These are phyloP conservation scores for Podocnemis expansa DNA, from an alignment of 2,113 vertebrate genomes.

Conservation along the genomic window DNA sequence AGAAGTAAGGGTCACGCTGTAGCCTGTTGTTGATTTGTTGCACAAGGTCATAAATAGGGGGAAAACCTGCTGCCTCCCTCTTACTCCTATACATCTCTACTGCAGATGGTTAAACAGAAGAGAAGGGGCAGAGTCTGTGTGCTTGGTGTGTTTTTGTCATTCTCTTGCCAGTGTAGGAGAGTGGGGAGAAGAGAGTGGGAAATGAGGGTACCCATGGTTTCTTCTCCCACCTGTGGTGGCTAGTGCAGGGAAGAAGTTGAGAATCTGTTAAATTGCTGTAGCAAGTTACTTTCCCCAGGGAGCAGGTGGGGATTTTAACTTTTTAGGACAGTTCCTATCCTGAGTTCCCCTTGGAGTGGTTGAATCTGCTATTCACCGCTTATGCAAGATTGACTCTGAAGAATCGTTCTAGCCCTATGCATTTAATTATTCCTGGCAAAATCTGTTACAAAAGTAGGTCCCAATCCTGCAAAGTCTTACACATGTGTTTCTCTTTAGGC, in stretches of 20 bases:
- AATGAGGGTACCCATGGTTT: background rate
- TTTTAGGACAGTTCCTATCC: background rate
- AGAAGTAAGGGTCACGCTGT: background rate
- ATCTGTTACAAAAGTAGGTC: background rate
- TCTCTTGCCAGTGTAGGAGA: background rate
- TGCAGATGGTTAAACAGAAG: background rate
- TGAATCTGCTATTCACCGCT: background rate
- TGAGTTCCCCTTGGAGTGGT: background rate
- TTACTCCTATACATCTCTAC: background rate
- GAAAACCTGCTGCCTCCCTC: background rate
- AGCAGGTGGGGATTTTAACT: fast-evolving
- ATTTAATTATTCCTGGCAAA: constrained; percentile 19
- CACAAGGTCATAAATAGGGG: background rate
- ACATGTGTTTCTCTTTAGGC: background rate
- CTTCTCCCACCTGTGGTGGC: background rate
- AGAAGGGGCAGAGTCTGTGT: background rate
- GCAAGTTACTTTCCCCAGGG: background rate
- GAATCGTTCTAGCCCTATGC: background rate
- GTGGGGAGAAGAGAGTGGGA: background rate
- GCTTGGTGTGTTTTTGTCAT: background rate
- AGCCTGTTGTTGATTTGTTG: background rate
- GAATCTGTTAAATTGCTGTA: background rate
- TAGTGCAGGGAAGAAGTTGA: background rate
- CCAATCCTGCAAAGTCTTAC: constrained; percentile 38
- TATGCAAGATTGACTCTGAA: background rate